Evolutionary conservation across 2,797 vertebrate species (phyloP).

Genomic region (Scolopax bukidnonensis): DNA sequence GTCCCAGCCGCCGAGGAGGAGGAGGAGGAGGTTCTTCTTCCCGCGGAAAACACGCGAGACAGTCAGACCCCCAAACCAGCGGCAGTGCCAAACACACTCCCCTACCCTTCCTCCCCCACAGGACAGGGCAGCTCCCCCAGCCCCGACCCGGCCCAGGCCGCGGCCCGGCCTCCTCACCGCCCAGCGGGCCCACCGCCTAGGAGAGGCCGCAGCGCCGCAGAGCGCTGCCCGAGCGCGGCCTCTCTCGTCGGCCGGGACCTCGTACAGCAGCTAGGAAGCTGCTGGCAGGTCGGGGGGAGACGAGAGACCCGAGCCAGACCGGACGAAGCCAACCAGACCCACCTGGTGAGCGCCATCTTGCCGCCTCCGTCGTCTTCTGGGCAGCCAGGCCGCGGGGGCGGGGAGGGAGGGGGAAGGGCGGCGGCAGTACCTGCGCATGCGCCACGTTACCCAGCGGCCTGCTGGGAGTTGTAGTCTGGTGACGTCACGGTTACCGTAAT

Average conservation of each 20-base stretch:
- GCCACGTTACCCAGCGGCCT: accelerated
- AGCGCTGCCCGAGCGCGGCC: accelerated
- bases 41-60: accelerated
- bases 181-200: not conserved
- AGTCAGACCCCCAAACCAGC: accelerated
- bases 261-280: accelerated
- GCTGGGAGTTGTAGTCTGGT: not conserved
- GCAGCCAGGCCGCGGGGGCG: not conserved
- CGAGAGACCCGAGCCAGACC: accelerated
- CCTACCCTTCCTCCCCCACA: not conserved
- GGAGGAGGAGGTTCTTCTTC: no score
- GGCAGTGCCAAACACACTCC: no score
- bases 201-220: not conserved
- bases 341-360: slow-evolving; percentile 85
- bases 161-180: not conserved
- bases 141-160: accelerated
- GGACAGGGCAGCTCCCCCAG: no score
- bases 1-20: not conserved
- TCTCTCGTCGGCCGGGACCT: accelerated
- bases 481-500: accelerated
- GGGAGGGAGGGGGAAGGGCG: not conserved
- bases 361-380: slow-evolving; percentile 4
- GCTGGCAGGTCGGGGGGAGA: accelerated
- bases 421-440: not conserved
- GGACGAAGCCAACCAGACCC: not conserved